Base-by-base conservation (phyloP, 1,140 invertebrate genomes). In the Heliothis subflexa region DNA sequence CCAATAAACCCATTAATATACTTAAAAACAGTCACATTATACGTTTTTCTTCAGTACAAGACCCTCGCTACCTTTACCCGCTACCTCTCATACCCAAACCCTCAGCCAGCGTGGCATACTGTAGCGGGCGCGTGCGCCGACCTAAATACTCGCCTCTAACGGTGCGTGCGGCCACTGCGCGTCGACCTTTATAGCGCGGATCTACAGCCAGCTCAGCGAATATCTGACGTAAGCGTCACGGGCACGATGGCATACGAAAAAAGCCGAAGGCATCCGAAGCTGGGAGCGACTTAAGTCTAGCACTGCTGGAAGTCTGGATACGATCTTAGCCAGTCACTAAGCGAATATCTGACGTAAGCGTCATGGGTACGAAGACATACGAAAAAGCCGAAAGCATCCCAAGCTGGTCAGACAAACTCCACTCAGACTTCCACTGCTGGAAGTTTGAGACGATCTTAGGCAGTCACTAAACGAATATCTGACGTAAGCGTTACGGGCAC, bases 101-200 rank as follows among this genome's bases (percentile, higher is more conserved):
- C 64, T 9, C 50, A 12, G 5, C 72, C 55, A 80, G 14, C 9
- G 83, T 80, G 83, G 80, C 85, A 85, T 85, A 83, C 85, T 86
- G 83, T 80, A 82, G 82, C 85, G 83, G 81, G 84, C 81, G 83
- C 85, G 82, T 83, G 83, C 81, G 80, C 59, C 83, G 85, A 85
- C 85, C 85, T 81, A 87, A 83, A 87, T 87, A 85, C 83, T 74
- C 82, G 73, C 68, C 52, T 70, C 79, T 87, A 87, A 85, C 85
- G 83, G 83, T 85, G 83, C 80, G 85, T 79, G 76, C 71, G 79
- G 71, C 78, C 61, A 74, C 49, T 79, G 78, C 76, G 73, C 70
- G 78, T 25, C 80, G 80, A 80, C 78, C 78, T 80, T 80, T 80
- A 76, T 80, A 75, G 72, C 21, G 66, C 78, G 64, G 78, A 80